Percentiles rank a stretch among this genome's conserved stretches.
These are phyloP conservation scores for Eretmocerus hayati DNA, from an alignment of 2,888 invertebrate genomes.

Conservation along the genomic window DNA sequence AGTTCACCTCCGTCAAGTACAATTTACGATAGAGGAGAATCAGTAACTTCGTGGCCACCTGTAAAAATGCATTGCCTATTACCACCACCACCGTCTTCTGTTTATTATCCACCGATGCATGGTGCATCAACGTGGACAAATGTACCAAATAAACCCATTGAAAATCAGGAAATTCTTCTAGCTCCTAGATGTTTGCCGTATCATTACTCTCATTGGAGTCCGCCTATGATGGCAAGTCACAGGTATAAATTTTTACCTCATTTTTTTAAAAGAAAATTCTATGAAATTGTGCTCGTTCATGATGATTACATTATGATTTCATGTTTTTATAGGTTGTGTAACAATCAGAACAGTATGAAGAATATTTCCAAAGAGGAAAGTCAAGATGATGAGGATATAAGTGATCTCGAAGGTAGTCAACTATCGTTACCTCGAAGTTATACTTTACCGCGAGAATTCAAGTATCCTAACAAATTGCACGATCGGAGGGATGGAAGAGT, in stretches of 20 bases:
- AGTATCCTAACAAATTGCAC: slow-evolving; percentile 52
- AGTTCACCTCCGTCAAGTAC: slow-evolving; percentile 36
- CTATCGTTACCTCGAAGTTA: slow-evolving; percentile 78
- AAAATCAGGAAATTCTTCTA: slow-evolving; percentile 72
- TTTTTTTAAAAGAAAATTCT: background rate
- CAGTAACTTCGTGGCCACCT: slow-evolving; percentile 40
- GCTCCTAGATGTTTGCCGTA: slow-evolving; percentile 56
- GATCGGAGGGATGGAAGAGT: slow-evolving; percentile 49
- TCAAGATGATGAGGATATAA: slow-evolving; percentile 36
- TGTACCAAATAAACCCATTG: slow-evolving; percentile 51
- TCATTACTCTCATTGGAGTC: slow-evolving; percentile 33
- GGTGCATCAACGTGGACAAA: slow-evolving; percentile 18
- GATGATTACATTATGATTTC: background rate
- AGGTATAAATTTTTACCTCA: slow-evolving; percentile 32
- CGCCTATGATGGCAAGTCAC: slow-evolving; percentile 33
- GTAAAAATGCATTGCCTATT: slow-evolving; percentile 44
- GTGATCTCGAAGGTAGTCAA: slow-evolving; percentile 51
- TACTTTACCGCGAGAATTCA: slow-evolving; percentile 78
- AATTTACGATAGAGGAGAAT: slow-evolving; percentile 24
- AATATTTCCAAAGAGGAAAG: slow-evolving; percentile 27
- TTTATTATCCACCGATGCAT: slow-evolving; percentile 35
- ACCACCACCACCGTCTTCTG: slow-evolving; percentile 35
- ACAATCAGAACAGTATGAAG: slow-evolving; percentile 26
- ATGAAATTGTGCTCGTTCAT: background rate
- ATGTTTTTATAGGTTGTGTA: slow-evolving; percentile 22